Base-by-base conservation (phyloP, 2,113 vertebrate genomes). In the Thinocorus orbignyianus region DNA sequence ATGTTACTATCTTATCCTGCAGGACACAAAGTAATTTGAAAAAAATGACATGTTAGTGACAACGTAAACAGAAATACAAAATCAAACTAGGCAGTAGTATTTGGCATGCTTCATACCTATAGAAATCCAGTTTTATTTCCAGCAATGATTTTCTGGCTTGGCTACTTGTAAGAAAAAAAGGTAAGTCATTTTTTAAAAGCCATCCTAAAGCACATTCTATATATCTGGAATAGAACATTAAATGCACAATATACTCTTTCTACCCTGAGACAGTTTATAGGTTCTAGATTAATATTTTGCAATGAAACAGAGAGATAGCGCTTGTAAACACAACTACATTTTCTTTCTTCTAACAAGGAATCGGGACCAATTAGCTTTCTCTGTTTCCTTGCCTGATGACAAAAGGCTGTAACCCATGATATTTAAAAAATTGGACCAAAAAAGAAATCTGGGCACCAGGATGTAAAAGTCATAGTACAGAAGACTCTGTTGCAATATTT, bases 1-100 rank as follows among this genome's bases (percentile, higher is more conserved):
- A 70, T 58, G 80, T 51, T 83, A 76, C 61, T 97, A 96, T 97
- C 95, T 96, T 92, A 97, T 97, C 96, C 83, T 97, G 86, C 80
- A 97, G 74, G 46, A 85, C 82, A 95, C 39, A 65, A 85, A 68
- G 73, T 88, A 86, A 96, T 86, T 95, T 81, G 10, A 85, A 93
- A 92, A 69, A 15, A 37, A 44, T 37, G 69, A 46, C 61, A 79
- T 88, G 68, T 9, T 54, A 87, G 35, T 62, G 62, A 49, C 87
- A 73, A 77, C 13, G 16, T 86, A 97, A 97, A 94, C 57, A 95
- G 48, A 86, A 96, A 79, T 25, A 83, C 35, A 55, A 54, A 92
- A 87, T 52, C 49, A 94, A 39, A 89, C 26, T 72, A 72, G 65
- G 39, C 35, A 79, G 72, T 65, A 95, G 54, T 17, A 80, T 89